phyloP scores from a whole-genome alignment of 2,888 invertebrate genomes.

The Lamproptera curius region DNA sequence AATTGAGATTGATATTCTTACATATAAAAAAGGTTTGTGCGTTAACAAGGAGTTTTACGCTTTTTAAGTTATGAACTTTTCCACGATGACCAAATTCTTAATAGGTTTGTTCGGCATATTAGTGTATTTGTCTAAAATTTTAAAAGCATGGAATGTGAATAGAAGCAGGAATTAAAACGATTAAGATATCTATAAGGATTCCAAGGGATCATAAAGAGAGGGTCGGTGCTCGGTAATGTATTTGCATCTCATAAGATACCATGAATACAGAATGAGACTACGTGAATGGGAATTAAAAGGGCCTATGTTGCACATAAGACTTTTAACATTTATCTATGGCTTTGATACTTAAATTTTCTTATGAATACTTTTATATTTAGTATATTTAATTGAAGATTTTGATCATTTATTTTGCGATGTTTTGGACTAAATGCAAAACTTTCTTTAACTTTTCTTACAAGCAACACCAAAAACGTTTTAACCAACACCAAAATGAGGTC shows the following conservation, averaged over 20 bases:
- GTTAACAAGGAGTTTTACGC: too few relatives aligned
- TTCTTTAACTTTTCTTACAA: too few relatives aligned
- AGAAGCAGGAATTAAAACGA: constrained; percentile 33
- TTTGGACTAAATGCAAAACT: too few relatives aligned
- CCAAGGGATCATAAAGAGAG: constrained; percentile 26
- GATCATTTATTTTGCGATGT: too few relatives aligned
- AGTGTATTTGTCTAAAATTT: constrained; percentile 22
- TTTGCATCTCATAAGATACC: constrained; percentile 40
- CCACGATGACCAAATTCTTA: too few relatives aligned
- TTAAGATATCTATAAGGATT: constrained; percentile 32
- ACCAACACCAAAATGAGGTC: too few relatives aligned
- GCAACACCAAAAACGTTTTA: too few relatives aligned
- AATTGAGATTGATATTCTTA: too few relatives aligned
- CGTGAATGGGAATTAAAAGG: constrained; percentile 22
- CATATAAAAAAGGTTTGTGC: too few relatives aligned
- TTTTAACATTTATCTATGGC: background rate
- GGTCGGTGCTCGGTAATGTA: constrained; percentile 26
- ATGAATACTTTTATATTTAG: background rate
- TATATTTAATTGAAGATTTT: too few relatives aligned
- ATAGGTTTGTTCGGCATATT: too few relatives aligned
- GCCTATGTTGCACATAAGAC: background rate
- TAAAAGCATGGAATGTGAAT: constrained; percentile 22
- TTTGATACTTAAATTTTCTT: background rate
- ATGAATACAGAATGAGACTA: constrained; percentile 33
- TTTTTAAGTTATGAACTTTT: too few relatives aligned